A percentile compares a stretch with the other conserved stretches of the same genome.
These are phyloP conservation scores for Lordiphosa clarofinis DNA, from an alignment of 1,140 invertebrate genomes.

Conservation along the genomic window DNA sequence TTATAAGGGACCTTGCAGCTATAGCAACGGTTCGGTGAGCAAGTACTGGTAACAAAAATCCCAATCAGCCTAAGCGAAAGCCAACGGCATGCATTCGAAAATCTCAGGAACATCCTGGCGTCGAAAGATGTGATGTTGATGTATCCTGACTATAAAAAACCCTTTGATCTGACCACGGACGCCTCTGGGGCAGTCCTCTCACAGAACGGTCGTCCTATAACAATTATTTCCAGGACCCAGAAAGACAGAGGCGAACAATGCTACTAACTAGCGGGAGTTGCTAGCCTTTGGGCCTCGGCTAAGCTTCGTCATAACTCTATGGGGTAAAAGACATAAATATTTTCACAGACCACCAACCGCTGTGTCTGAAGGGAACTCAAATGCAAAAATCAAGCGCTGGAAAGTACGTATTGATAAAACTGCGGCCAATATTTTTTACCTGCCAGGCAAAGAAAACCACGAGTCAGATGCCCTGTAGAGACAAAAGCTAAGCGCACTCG, in stretches of 20 bases:
- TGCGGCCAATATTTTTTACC: neutral
- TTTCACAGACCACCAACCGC: neutral
- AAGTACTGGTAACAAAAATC: neutral
- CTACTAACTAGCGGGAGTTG: slow-evolving; percentile 1
- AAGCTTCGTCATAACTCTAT: neutral
- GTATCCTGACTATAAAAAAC: too few relatives aligned
- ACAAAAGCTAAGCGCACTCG: slow-evolving; percentile 15
- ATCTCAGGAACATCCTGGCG: neutral
- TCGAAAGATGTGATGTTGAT: neutral
- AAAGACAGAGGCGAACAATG: neutral
- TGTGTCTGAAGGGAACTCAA: slow-evolving; percentile 4
- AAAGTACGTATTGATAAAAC: slow-evolving; percentile 6
- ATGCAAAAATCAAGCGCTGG: slow-evolving; percentile 4
- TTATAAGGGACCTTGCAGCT: too few relatives aligned
- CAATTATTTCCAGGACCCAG: neutral
- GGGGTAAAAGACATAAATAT: slow-evolving; percentile 8
- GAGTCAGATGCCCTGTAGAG: slow-evolving; percentile 56
- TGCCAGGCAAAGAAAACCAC: slow-evolving; percentile 46
- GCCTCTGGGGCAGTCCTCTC: neutral
- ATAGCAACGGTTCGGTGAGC: neutral
- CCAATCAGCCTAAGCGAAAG: neutral
- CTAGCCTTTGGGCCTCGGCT: neutral
- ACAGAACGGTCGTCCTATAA: neutral
- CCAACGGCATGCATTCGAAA: neutral
- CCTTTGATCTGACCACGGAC: too few relatives aligned